A percentile compares a stretch with the other conserved stretches of the same genome.
phyloP scores from a whole-genome alignment of 2,888 invertebrate species.

The Leucoptera coffeella region DNA sequence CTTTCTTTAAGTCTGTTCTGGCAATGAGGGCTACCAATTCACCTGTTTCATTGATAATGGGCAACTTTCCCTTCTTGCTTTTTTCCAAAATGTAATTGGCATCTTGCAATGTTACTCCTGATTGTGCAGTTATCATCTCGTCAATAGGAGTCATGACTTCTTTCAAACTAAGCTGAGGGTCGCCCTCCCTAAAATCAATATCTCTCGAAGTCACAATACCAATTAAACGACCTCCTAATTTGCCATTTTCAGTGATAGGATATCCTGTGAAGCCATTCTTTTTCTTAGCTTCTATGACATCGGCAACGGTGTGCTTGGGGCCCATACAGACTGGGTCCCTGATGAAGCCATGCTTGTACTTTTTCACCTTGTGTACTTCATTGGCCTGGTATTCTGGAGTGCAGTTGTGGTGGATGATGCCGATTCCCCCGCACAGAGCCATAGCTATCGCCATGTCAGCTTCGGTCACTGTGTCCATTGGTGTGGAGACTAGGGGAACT shows the following conservation, averaged over 20 bases:
- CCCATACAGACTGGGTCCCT: constrained; percentile 92
- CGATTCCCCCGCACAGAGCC: constrained; percentile 97
- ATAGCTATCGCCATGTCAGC: constrained; percentile 99
- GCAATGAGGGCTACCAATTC: constrained; percentile 94
- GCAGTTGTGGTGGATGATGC: constrained; percentile 97
- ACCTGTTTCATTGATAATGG: constrained; percentile 76
- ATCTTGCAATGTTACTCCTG: constrained; percentile 84
- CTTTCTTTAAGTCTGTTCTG: constrained; percentile 95
- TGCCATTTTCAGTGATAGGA: constrained; percentile 92
- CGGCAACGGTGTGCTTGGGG: constrained; percentile 80
- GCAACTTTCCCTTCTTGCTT: constrained; percentile 92
- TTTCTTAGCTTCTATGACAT: constrained; percentile 85
- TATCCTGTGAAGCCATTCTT: constrained; percentile 93
- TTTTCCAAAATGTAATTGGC: constrained; percentile 93
- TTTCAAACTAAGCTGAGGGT: constrained; percentile 60
- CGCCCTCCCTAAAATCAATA: constrained; percentile 82
- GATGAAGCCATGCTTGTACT: constrained; percentile 99
- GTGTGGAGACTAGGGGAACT: constrained; percentile 93
- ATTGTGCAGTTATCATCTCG: constrained; percentile 82
- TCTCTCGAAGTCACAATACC: constrained; percentile 98
- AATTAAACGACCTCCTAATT: constrained; percentile 84
- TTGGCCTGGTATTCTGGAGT: constrained; percentile 89
- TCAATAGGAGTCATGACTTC: constrained; percentile 81
- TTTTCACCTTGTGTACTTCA: constrained; percentile 95
- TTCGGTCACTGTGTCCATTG: constrained; percentile 99